Conservation (phyloP, 2,888 invertebrate genomes). For the Ochropacha duplaris region DNA sequence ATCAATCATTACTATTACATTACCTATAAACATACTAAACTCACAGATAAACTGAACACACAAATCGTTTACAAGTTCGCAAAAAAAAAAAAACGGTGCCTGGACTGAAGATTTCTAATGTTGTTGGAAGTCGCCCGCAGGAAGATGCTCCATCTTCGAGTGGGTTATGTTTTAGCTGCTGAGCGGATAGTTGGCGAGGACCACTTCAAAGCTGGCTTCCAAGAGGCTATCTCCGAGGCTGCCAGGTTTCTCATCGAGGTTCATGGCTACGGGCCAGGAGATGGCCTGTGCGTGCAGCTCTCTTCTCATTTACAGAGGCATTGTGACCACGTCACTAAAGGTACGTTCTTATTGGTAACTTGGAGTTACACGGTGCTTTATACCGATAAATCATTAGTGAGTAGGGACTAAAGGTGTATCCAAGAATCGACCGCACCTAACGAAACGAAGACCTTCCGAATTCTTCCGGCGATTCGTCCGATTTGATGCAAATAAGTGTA, state of each 20-base stretch:
- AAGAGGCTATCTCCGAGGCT: slow-evolving; percentile 95
- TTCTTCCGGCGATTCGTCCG: too few relatives aligned
- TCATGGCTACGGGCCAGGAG: slow-evolving; percentile 90
- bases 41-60: slow-evolving; percentile 3
- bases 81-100: slow-evolving; percentile 27
- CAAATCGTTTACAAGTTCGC: slow-evolving; percentile 31
- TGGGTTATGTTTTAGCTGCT: slow-evolving; percentile 68
- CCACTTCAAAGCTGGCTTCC: slow-evolving; percentile 91
- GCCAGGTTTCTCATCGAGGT: slow-evolving; percentile 94
- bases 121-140: slow-evolving; percentile 56
- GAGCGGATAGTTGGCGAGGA: slow-evolving; percentile 57
- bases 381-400: not conserved
- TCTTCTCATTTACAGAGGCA: slow-evolving; percentile 93
- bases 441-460: too few relatives aligned
- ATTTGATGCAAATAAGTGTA: too few relatives aligned
- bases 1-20: not conserved
- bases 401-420: not conserved
- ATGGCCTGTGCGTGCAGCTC: slow-evolving; percentile 91
- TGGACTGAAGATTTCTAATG: slow-evolving; percentile 57
- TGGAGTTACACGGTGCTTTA: too few relatives aligned
- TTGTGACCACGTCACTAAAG: slow-evolving; percentile 85
- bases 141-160: slow-evolving; percentile 59
- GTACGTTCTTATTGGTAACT: slow-evolving; percentile 45
- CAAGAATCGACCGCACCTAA: too few relatives aligned
- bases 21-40: too few relatives aligned